A percentile compares a stretch with the other conserved stretches of the same genome.
phyloP scores from a whole-genome alignment of 2,888 invertebrate genomes.

The Odontomyia ornata region DNA sequence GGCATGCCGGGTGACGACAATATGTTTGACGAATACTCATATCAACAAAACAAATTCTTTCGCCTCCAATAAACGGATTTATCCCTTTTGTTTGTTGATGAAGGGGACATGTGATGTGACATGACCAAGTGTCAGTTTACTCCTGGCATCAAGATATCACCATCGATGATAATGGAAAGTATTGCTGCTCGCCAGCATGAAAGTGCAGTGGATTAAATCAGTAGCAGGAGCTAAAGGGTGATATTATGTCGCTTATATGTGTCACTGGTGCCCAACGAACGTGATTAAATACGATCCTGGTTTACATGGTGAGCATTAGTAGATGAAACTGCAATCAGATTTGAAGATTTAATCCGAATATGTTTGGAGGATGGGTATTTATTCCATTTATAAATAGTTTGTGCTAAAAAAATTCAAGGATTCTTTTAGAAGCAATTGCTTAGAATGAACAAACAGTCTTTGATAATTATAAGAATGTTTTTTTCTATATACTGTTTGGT shows the following conservation, averaged over 20 bases:
- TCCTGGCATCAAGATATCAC: slow-evolving; percentile 42
- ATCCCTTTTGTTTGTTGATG: slow-evolving; percentile 40
- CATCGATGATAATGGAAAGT: slow-evolving; percentile 19
- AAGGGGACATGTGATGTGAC: slow-evolving; percentile 33
- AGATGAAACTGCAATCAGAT: slow-evolving; percentile 26
- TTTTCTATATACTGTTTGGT: too few species aligned
- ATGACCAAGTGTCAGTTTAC: slow-evolving; percentile 47
- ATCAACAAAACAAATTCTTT: slow-evolving; percentile 36
- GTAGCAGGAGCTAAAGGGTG: slow-evolving; percentile 36
- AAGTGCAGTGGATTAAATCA: slow-evolving; percentile 27
- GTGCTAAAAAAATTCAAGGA: too few species aligned
- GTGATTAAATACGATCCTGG: slow-evolving; percentile 32
- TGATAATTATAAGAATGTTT: too few species aligned
- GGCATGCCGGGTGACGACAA: slow-evolving; percentile 22
- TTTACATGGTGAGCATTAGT: slow-evolving; percentile 12
- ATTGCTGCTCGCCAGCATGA: slow-evolving; percentile 23
- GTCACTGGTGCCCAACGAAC: background rate
- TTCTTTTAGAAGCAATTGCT: too few species aligned
- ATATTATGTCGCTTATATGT: background rate
- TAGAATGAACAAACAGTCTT: too few species aligned
- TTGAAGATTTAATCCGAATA: slow-evolving; percentile 23
- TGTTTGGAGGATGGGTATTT: background rate
- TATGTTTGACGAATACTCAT: slow-evolving; percentile 43
- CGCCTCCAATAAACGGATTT: slow-evolving; percentile 46
- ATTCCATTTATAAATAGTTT: too few species aligned